These are phyloP conservation scores for Eupithecia centaureata DNA, from an alignment of 2,888 invertebrate species.

Conservation along the genomic window DNA sequence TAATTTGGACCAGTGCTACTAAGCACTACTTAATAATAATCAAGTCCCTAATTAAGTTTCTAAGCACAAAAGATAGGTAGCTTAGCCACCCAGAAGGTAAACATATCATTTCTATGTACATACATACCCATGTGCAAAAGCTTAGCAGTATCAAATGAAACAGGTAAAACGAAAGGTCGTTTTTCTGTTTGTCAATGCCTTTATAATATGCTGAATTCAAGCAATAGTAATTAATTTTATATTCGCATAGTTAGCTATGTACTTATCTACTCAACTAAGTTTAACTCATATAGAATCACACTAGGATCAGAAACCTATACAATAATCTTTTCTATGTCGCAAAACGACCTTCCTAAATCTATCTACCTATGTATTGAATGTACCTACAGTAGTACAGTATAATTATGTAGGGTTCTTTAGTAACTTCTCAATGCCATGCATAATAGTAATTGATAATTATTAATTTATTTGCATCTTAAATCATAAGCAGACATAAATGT, in stretches of 20 bases:
- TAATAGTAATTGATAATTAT: background rate
- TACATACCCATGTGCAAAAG: background rate
- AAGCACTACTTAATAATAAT: background rate
- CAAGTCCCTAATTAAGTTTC: background rate
- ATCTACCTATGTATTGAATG: background rate
- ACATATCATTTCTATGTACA: background rate
- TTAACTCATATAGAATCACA: background rate
- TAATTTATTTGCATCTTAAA: background rate
- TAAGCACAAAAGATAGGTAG: background rate
- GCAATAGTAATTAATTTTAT: background rate
- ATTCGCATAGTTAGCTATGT: too few relatives aligned
- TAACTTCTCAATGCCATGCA: constrained; percentile 1
- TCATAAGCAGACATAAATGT: background rate
- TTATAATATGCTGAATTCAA: background rate
- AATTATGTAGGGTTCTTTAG: background rate
- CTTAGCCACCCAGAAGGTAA: background rate
- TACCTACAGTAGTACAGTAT: too few relatives aligned
- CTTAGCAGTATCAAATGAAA: background rate
- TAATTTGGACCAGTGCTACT: background rate
- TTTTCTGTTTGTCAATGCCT: background rate
- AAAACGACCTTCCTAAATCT: background rate
- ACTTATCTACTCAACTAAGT: too few relatives aligned
- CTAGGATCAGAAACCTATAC: background rate
- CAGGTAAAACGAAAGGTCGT: background rate
- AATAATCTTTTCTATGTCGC: background rate